Conservation (phyloP, 2,113 vertebrate species). For the Myrmophylax atrothorax region DNA sequence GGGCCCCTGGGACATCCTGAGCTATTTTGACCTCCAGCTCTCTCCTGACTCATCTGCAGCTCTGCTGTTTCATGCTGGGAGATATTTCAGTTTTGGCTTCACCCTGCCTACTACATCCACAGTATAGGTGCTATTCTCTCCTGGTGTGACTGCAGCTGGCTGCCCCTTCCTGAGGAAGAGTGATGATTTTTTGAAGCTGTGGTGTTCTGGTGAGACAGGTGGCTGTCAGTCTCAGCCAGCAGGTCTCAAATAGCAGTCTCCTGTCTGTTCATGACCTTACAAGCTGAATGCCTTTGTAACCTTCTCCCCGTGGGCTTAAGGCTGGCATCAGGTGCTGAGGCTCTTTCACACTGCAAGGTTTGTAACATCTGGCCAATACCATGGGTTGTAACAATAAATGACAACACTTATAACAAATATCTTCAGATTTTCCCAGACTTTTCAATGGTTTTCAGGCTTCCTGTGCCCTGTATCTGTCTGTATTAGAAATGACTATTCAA, state of each 20-base stretch:
- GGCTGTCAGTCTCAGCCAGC: neutral
- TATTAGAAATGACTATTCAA: neutral
- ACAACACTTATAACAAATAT: neutral
- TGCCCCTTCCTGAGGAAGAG: neutral
- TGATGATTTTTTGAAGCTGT: neutral
- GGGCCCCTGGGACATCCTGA: neutral
- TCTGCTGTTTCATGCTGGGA: neutral
- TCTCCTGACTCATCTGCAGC: neutral
- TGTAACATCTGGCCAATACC: neutral
- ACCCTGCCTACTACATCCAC: neutral
- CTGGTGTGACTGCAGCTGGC: neutral
- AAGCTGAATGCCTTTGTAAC: neutral
- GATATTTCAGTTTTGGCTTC: neutral
- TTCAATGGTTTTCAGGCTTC: neutral
- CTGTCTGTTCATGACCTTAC: neutral
- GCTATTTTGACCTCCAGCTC: neutral
- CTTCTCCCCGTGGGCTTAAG: neutral
- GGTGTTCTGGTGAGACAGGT: neutral
- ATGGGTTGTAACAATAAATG: neutral
- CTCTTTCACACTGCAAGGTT: neutral
- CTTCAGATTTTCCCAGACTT: neutral
- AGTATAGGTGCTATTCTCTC: neutral
- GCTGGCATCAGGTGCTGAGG: neutral
- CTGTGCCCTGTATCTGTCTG: neutral
- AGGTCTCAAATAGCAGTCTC: rapidly evolving